Percentiles rank a stretch among this genome's conserved stretches.
phyloP scores from a whole-genome alignment of 2,888 invertebrate species.

The Torymus auratus region DNA sequence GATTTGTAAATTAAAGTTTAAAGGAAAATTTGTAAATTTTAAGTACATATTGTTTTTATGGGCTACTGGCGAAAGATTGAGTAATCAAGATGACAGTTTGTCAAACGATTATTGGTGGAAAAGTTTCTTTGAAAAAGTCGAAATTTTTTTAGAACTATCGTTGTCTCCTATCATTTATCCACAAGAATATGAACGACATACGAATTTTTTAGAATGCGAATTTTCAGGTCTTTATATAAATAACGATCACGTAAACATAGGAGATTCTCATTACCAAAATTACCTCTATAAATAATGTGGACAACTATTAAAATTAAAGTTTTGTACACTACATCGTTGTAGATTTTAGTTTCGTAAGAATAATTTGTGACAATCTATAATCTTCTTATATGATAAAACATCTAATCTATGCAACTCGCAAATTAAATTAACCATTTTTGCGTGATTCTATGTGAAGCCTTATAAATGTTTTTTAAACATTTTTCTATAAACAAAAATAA shows the following conservation, averaged over 20 bases:
- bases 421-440: slow-evolving; percentile 12
- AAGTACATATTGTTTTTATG: slow-evolving; percentile 32
- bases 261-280: no score
- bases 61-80: slow-evolving; percentile 1
- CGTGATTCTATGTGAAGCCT: slow-evolving; percentile 5
- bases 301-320: background rate
- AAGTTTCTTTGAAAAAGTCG: slow-evolving; percentile 48
- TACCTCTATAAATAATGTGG: no score
- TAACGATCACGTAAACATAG: no score
- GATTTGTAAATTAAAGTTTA: slow-evolving; percentile 25
- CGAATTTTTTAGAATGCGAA: no score
- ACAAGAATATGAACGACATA: no score
- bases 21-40: slow-evolving; percentile 48
- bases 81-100: slow-evolving; percentile 22
- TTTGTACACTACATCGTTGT: background rate
- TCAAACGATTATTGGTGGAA: slow-evolving; percentile 40
- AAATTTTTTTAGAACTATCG: background rate
- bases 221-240: no score
- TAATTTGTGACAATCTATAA: slow-evolving; percentile 48
- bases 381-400: slow-evolving; percentile 2
- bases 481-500: slow-evolving; percentile 17
- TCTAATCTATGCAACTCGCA: background rate
- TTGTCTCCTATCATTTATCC: no score
- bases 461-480: slow-evolving; percentile 26
- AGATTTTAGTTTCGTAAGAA: slow-evolving; percentile 27